Percentiles rank a stretch among this genome's conserved stretches.
These are phyloP conservation scores for Ctenomys sociabilis DNA, from an alignment of 2,113 vertebrate species.

Conservation along the genomic window DNA sequence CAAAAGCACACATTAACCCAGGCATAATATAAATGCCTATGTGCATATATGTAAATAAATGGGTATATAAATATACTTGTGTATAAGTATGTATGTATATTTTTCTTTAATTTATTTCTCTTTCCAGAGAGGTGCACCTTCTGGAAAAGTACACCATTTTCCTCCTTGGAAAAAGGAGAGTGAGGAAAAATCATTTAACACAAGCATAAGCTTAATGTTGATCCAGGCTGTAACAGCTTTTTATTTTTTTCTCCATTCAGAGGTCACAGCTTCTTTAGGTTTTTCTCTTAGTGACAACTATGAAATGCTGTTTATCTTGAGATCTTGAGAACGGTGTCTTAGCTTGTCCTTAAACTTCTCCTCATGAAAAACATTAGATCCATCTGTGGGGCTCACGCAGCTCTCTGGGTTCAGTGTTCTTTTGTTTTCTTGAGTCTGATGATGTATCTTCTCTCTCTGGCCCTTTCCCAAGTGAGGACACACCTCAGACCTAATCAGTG, in stretches of 20 bases:
- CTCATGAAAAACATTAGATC: background rate
- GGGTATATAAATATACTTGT: background rate
- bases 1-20: background rate
- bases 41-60: background rate
- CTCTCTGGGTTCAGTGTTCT: background rate
- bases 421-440: background rate
- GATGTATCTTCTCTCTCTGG: background rate
- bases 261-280: background rate
- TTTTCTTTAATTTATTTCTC: constrained; percentile 59
- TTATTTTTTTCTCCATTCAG: background rate
- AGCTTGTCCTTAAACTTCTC: background rate
- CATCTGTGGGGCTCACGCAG: background rate
- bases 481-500: background rate
- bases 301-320: background rate
- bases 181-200: background rate
- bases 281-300: background rate
- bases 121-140: background rate
- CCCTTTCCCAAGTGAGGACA: background rate
- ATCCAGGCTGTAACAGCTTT: background rate
- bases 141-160: too few species aligned
- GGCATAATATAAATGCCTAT: background rate
- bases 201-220: background rate
- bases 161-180: background rate
- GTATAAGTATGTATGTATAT: background rate
- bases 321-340: background rate